Evolutionary conservation across 2,797 vertebrate species (phyloP).

Genomic region (Limnodromus scolopaceus): DNA sequence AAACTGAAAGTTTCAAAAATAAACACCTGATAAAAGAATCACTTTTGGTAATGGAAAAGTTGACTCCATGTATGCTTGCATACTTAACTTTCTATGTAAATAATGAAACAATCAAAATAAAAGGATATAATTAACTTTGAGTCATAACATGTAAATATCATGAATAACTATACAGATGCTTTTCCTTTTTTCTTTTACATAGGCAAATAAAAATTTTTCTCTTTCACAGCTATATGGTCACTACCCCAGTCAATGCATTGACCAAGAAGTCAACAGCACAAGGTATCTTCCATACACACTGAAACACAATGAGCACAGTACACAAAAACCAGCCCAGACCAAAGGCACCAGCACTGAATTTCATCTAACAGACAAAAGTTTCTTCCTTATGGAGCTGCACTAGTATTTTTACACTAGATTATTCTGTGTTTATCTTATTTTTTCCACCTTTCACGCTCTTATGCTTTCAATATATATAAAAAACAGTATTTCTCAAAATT

Average conservation of each 20-base stretch:
- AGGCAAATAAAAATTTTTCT: not conserved
- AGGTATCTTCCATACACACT: not conserved
- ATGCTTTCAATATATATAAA: not conserved
- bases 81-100: not conserved
- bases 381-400: not conserved
- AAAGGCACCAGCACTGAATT: not conserved
- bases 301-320: not conserved
- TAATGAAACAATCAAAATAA: not conserved
- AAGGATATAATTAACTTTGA: not conserved
- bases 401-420: not conserved
- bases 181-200: not conserved
- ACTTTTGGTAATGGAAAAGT: not conserved
- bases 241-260: not conserved
- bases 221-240: not conserved
- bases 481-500: not conserved
- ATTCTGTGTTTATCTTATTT: not conserved
- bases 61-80: not conserved
- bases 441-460: not conserved
- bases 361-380: not conserved
- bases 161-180: not conserved
- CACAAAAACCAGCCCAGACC: not conserved
- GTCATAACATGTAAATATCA: not conserved
- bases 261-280: not conserved
- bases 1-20: not conserved
- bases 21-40: not conserved